A percentile compares a stretch with the other conserved stretches of the same genome.
phyloP scores from a whole-genome alignment of 2,113 vertebrate genomes.

The Chascanopsetta lugubris region DNA sequence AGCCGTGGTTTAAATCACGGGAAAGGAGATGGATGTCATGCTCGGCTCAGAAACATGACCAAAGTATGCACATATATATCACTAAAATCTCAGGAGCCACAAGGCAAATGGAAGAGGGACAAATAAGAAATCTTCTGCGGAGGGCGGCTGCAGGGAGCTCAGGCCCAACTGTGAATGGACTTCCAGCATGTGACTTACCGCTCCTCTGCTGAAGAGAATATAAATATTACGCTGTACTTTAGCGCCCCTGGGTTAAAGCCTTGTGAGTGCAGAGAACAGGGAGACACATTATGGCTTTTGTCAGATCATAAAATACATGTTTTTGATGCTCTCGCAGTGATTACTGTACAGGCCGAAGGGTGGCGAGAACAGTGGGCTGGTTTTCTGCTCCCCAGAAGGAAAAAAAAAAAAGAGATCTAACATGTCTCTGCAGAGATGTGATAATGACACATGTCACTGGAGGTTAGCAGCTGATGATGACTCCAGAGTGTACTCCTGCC shows the following conservation, averaged over 20 bases:
- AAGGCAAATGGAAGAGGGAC: slow-evolving; percentile 7
- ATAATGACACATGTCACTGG: slow-evolving; percentile 53
- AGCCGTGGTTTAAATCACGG: slow-evolving; percentile 32
- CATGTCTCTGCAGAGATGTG: slow-evolving; percentile 37
- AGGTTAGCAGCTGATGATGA: slow-evolving; percentile 23
- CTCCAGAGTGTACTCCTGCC: slow-evolving; percentile 11
- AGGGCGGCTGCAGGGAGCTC: slow-evolving; percentile 28
- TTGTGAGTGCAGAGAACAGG: slow-evolving; percentile 40
- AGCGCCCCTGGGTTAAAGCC: slow-evolving; percentile 53
- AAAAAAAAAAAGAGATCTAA: neutral
- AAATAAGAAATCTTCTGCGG: slow-evolving; percentile 30
- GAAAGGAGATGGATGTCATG: slow-evolving; percentile 17
- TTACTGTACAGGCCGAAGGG: slow-evolving; percentile 46
- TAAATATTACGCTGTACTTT: slow-evolving; percentile 60
- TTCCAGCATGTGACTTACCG: slow-evolving; percentile 61
- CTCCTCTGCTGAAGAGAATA: slow-evolving; percentile 55
- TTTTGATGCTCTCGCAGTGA: slow-evolving; percentile 51
- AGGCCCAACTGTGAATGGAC: slow-evolving; percentile 35
- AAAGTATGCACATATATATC: slow-evolving; percentile 35
- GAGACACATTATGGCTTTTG: slow-evolving; percentile 61
- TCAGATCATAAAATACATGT: slow-evolving; percentile 64
- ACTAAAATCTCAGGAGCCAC: slow-evolving; percentile 6
- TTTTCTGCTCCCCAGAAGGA: slow-evolving; percentile 14
- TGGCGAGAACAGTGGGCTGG: slow-evolving; percentile 1
- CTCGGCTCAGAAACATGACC: slow-evolving; percentile 24